Conservation (phyloP, 2,797 vertebrate genomes). For the Pseudotriccus pelzelni region DNA sequence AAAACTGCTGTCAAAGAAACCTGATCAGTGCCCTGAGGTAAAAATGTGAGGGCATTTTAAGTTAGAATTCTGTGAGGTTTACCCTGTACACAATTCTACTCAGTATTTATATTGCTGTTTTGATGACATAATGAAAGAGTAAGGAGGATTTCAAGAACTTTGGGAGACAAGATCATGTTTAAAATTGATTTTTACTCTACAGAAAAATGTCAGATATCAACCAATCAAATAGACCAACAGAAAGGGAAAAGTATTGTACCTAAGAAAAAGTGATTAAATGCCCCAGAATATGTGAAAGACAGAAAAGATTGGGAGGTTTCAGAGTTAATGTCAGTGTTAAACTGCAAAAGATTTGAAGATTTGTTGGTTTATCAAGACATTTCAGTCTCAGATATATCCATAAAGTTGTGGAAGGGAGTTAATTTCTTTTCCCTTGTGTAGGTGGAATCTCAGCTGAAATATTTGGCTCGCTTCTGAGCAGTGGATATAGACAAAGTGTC, state of each 20-base stretch:
- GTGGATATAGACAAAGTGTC: background rate
- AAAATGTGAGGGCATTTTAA: background rate
- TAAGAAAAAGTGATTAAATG: background rate
- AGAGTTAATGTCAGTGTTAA: background rate
- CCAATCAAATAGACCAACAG: background rate
- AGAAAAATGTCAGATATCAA: background rate
- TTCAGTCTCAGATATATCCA: background rate
- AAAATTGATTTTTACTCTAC: background rate
- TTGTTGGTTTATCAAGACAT: background rate
- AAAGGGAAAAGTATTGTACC: background rate
- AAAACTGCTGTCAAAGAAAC: background rate
- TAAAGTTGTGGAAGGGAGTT: background rate
- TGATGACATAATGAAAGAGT: background rate
- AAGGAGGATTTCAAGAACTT: background rate
- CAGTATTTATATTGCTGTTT: background rate
- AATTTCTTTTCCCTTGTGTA: background rate
- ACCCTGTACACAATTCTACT: background rate
- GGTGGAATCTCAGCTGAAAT: background rate
- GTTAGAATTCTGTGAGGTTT: background rate
- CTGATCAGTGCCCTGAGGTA: background rate
- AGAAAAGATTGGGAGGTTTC: background rate
- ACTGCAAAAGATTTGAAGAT: background rate
- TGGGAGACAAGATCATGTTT: background rate
- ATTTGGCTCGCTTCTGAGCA: background rate
- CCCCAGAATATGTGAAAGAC: background rate